Base-by-base conservation (phyloP, 1,140 invertebrate species). In the Chrysomallon squamiferum region DNA sequence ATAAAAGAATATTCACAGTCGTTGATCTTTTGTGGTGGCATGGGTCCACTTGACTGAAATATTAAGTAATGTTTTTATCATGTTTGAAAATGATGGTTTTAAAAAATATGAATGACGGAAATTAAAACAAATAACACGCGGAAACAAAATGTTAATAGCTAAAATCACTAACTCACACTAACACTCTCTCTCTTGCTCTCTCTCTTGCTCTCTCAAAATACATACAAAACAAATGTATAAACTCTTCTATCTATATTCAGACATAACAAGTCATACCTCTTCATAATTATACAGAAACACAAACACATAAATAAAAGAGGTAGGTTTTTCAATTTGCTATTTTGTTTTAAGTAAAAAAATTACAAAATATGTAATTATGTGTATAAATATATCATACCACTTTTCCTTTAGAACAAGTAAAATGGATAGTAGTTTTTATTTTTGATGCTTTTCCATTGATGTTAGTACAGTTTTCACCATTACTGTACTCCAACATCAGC, bases 1-100 rank as follows among this genome's bases (percentile, higher is more conserved):
- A 83, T 62, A 50, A 83, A 69, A 25, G 73, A 65, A 49, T 76
- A 80, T 54, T 77, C 75, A 75, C 84, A 85, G 4, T 71, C 69
- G 18, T 76, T 75, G 13, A 78, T 54, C 35, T 72, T 63, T 18
- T 66, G 27, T 11, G 77, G 72, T 18, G 61, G 32, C 4, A 45
- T 67, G 4, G 80, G 78, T 4, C 71, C 72, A 29, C 62, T 62
- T n/a, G 50, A 59, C 77, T 79, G 52, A 11, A 59, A 47, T 2
- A 27, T 32, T 57, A 64, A 27, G 47, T 52, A 30, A 2, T 18
- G 5, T 5, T 29, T 13, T 29, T 3, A 18, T 22, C 33, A 59
- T 27, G 45, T 27, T 30, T n/a, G 6, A 25, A 47, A 41, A 35
- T 64, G 38, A 56, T 18, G 29, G 22, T 29, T 43, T 43, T 20